Base-by-base conservation (phyloP, 2,888 invertebrate species). In the Papilio elwesi region DNA sequence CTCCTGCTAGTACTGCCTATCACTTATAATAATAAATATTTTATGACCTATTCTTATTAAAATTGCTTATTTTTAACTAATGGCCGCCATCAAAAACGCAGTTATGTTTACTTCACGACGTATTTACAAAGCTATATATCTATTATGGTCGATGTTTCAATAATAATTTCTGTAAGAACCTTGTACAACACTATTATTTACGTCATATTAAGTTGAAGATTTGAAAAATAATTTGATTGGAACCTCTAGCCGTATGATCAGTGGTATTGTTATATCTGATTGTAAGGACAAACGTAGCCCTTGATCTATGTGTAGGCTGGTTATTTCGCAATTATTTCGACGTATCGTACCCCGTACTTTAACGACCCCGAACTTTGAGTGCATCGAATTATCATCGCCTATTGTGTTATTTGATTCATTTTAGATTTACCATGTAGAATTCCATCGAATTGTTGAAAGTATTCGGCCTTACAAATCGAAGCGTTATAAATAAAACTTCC, bases 251-350 rank as follows among this genome's bases (percentile, higher is more conserved):
- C 78, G 78, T 82, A 79, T 87, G 88, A 90, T 88, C 83, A 85
- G 79, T 84, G 77, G 78, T 83, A 87, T 87, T 88, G 43, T 43
- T 5, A 43, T 43, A 43, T 43, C 43, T 43, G 43, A 43, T 77
- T 83, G 73, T 78, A 85, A 87, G 85, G 83, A 87, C 81, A 83
- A 83, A 85, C 81, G 76, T 77, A 83, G 87, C 88, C 91, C 92
- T 92, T 92, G 92, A 91, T 90, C 92, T 92, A 89, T 92, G 88
- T 80, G 83, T 83, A 85, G 82, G 83, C 84, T 81, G 80, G 79
- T 76, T 79, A 82, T 91, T 90, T 91, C 87, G 87, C 83, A 90
- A 91, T 4, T 7, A 87, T 83, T 82, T 78, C 82, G 85, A 87
- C 85, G 84, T 81, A 78, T 80, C 80, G 77, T 83, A 84, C 81